These are phyloP conservation scores for Glaucomys volans DNA, from an alignment of 2,113 vertebrate genomes.

Conservation along the genomic window DNA sequence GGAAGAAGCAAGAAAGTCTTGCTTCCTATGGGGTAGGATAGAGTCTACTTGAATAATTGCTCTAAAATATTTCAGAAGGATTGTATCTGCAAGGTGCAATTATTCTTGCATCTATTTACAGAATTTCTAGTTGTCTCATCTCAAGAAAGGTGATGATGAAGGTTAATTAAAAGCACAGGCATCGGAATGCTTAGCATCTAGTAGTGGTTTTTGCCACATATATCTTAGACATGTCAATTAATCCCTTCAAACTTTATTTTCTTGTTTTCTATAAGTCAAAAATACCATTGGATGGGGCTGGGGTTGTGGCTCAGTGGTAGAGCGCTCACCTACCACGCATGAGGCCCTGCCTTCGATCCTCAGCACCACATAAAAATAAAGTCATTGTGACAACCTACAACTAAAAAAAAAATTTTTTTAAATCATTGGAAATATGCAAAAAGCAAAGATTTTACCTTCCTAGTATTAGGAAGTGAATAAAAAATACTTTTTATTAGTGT, in stretches of 20 bases:
- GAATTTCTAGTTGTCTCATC: neutral
- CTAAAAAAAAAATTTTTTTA: no score
- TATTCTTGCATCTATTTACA: neutral
- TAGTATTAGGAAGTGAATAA: neutral
- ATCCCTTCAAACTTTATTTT: neutral
- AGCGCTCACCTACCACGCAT: no score
- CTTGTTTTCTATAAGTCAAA: neutral
- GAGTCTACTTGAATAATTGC: neutral
- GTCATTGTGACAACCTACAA: no score
- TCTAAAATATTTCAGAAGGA: neutral
- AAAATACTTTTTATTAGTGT: neutral
- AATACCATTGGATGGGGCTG: neutral
- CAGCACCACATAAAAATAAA: no score
- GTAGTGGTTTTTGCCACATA: neutral
- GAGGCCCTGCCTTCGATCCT: no score
- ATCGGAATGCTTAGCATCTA: neutral
- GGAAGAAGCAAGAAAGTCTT: neutral
- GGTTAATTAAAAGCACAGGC: neutral
- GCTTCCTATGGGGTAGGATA: neutral
- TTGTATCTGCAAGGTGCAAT: neutral
- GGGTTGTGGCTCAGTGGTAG: no score
- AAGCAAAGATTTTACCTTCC: neutral
- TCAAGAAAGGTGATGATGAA: neutral
- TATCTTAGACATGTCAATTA: neutral
- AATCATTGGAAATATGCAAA: neutral